phyloP scores from a whole-genome alignment of 2,113 vertebrate species.

The Melanerpes formicivorus region DNA sequence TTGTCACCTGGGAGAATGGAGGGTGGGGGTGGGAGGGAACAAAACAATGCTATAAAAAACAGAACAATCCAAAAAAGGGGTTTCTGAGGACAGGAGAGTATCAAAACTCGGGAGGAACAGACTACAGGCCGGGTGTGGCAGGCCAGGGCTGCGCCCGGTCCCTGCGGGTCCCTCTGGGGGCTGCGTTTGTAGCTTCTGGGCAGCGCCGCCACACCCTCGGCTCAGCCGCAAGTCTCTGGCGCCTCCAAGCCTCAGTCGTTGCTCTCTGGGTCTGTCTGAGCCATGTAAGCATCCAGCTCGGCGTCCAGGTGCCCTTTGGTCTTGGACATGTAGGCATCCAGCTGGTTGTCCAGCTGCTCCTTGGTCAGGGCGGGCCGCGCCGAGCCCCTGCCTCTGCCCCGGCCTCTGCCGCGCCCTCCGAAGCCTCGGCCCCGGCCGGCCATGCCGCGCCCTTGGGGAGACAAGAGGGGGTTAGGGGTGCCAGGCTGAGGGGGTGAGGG shows the following conservation, averaged over 20 bases:
- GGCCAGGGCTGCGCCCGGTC: too few species aligned
- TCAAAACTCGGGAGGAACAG: too few species aligned
- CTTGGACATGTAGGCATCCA: conserved; percentile 98
- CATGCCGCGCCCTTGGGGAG: conserved; percentile 82
- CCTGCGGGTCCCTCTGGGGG: background rate
- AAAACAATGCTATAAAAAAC: too few species aligned
- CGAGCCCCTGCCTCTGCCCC: conserved; percentile 85
- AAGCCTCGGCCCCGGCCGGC: conserved; percentile 87
- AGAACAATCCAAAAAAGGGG: too few species aligned
- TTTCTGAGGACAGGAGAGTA: too few species aligned
- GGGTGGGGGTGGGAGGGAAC: too few species aligned
- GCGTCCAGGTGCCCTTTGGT: conserved; percentile 97
- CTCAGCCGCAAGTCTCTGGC: background rate
- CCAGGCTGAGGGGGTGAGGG: background rate
- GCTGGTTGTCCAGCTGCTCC: conserved; percentile 96
- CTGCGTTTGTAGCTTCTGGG: background rate
- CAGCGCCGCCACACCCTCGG: background rate
- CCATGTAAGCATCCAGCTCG: conserved; percentile 97
- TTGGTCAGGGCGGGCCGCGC: conserved; percentile 83
- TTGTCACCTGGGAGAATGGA: too few species aligned
- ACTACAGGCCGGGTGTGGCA: too few species aligned
- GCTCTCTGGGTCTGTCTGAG: conserved; percentile 91
- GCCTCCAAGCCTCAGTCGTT: conserved; percentile 79
- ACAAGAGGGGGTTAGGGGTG: background rate
- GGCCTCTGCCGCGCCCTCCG: conserved; percentile 84